A percentile compares a stretch with the other conserved stretches of the same genome.
Evolutionary conservation across 2,113 vertebrate species (phyloP).

Genomic region (Lampris megalopsis): DNA sequence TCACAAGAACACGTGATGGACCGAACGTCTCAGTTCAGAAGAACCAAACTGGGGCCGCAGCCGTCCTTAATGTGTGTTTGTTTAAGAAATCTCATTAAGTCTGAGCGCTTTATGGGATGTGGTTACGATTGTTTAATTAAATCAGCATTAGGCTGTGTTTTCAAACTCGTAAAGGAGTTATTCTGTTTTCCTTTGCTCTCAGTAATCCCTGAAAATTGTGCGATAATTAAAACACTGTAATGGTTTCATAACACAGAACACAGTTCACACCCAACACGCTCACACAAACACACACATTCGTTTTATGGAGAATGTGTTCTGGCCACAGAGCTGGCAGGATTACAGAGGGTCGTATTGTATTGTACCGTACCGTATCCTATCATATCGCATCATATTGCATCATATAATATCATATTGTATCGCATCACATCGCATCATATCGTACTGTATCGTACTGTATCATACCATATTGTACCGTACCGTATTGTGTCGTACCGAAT

Average conservation of each 20-base stretch:
- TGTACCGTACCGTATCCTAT: background rate
- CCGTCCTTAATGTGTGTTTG: slow-evolving; percentile 59
- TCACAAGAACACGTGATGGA: slow-evolving; percentile 1
- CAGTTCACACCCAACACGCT: slow-evolving; percentile 40
- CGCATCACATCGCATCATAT: too few species aligned
- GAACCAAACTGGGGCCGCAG: slow-evolving; percentile 23
- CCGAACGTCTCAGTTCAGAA: slow-evolving; percentile 22
- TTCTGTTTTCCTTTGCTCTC: slow-evolving; percentile 69
- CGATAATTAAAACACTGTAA: slow-evolving; percentile 73
- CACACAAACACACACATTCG: slow-evolving; percentile 20
- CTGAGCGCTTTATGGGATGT: slow-evolving; percentile 66
- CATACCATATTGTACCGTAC: too few species aligned
- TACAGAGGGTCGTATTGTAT: slow-evolving; percentile 17
- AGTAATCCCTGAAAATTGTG: slow-evolving; percentile 59
- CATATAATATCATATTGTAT: too few species aligned
- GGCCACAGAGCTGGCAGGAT: slow-evolving; percentile 26
- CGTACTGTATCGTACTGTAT: too few species aligned
- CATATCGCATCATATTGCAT: too few species aligned
- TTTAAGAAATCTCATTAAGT: slow-evolving; percentile 68
- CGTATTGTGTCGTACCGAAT: too few species aligned
- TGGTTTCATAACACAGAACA: slow-evolving; percentile 75
- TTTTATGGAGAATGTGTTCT: slow-evolving; percentile 31
- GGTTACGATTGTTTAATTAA: slow-evolving; percentile 77
- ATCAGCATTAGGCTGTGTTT: slow-evolving; percentile 69
- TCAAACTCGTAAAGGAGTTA: slow-evolving; percentile 72